These are phyloP conservation scores for Yponomeuta cagnagella DNA, from an alignment of 2,888 invertebrate species.

Conservation along the genomic window DNA sequence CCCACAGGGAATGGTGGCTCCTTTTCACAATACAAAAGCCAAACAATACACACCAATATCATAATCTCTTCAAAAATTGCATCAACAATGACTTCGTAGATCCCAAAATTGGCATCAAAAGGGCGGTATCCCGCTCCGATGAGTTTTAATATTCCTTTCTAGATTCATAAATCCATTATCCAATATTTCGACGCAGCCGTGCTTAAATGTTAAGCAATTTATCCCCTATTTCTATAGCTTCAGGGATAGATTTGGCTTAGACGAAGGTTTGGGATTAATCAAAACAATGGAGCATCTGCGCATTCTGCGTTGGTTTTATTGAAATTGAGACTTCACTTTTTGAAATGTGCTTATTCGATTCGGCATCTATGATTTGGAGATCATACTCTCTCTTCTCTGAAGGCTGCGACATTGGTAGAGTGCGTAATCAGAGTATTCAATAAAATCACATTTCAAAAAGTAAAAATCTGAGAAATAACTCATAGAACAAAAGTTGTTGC, in stretches of 20 bases:
- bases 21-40: neutral
- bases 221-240: neutral
- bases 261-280: neutral
- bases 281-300: neutral
- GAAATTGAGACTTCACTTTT: neutral
- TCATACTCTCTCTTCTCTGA: neutral
- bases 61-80: neutral
- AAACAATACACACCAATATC: neutral
- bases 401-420: neutral
- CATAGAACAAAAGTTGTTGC: too few relatives aligned
- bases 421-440: neutral
- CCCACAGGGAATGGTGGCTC: neutral
- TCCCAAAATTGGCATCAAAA: conserved; percentile 2
- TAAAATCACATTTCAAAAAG: neutral
- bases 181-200: neutral
- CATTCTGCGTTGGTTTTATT: neutral
- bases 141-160: conserved; percentile 63
- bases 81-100: neutral
- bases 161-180: conserved; percentile 1
- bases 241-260: neutral
- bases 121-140: conserved; percentile 55
- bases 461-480: too few relatives aligned
- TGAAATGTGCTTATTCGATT: neutral
- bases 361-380: neutral
- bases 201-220: neutral